These are phyloP conservation scores for Mohoua ochrocephala DNA, from an alignment of 2,113 vertebrate species.

Conservation along the genomic window DNA sequence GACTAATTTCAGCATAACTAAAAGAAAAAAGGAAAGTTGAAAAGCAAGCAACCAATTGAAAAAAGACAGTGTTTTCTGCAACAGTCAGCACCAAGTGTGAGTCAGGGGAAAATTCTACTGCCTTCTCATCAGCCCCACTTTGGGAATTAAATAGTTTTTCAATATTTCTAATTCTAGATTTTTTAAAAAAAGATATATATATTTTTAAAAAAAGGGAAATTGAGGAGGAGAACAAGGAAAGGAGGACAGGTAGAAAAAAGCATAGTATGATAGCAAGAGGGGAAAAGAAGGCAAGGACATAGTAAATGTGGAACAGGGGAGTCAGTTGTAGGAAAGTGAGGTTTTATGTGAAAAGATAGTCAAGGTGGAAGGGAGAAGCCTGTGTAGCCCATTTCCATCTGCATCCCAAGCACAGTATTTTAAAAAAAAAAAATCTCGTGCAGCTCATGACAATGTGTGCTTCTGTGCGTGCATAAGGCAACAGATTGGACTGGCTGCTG, in stretches of 20 bases:
- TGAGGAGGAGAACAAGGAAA: background rate
- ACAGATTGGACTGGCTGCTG: background rate
- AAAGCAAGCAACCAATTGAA: background rate
- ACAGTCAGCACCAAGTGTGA: background rate
- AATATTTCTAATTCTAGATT: background rate
- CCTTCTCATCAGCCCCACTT: background rate
- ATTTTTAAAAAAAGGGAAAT: background rate
- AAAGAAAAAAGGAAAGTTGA: background rate
- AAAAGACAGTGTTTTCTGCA: background rate
- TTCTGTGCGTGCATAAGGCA: background rate
- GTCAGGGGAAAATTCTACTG: background rate
- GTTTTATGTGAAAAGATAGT: background rate
- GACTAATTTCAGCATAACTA: background rate
- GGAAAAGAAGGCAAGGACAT: background rate
- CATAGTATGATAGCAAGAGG: background rate
- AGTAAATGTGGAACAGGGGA: background rate
- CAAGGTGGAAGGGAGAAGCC: background rate
- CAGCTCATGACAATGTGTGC: background rate
- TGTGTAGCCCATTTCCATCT: background rate
- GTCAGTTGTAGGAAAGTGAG: background rate
- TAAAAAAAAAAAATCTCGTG: background rate
- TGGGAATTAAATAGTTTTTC: background rate
- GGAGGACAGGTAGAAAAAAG: background rate
- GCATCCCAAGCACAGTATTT: background rate
- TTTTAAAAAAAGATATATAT: background rate